Conservation (phyloP, 2,113 vertebrate genomes). For the Rhizomys pruinosus region DNA sequence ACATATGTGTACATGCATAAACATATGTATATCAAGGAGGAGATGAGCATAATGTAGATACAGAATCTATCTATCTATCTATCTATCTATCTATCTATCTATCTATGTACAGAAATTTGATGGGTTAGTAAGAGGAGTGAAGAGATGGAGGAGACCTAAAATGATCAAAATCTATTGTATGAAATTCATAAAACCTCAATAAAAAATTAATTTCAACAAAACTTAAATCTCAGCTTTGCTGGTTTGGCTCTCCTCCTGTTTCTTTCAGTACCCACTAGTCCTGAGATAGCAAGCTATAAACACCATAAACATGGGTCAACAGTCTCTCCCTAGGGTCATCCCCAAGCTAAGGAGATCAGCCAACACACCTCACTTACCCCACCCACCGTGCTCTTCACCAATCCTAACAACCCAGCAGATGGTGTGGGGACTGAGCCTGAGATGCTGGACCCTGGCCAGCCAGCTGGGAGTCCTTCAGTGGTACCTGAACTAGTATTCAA, state of each 20-base stretch:
- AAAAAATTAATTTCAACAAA: too few relatives aligned
- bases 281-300: conserved; percentile 42
- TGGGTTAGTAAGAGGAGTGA: too few relatives aligned
- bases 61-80: too few relatives aligned
- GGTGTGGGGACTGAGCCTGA: conserved; percentile 73
- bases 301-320: conserved; percentile 44
- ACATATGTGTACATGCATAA: too few relatives aligned
- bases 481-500: conserved; percentile 82
- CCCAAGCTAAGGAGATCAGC: conserved; percentile 50
- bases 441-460: conserved; percentile 83
- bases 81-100: too few relatives aligned
- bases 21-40: too few relatives aligned
- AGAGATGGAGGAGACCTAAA: too few relatives aligned
- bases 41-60: too few relatives aligned
- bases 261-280: conserved; percentile 22
- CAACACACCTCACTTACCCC: conserved; percentile 48
- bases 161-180: too few relatives aligned
- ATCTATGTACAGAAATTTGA: too few relatives aligned
- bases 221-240: neutral
- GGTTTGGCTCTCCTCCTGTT: neutral
- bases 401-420: conserved; percentile 63
- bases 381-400: conserved; percentile 62
- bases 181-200: too few relatives aligned
- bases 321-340: conserved; percentile 15
- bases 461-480: conserved; percentile 86